Evolutionary conservation across 23 tunicate species (phyloP).

Genomic region (Styela plicata): DNA sequence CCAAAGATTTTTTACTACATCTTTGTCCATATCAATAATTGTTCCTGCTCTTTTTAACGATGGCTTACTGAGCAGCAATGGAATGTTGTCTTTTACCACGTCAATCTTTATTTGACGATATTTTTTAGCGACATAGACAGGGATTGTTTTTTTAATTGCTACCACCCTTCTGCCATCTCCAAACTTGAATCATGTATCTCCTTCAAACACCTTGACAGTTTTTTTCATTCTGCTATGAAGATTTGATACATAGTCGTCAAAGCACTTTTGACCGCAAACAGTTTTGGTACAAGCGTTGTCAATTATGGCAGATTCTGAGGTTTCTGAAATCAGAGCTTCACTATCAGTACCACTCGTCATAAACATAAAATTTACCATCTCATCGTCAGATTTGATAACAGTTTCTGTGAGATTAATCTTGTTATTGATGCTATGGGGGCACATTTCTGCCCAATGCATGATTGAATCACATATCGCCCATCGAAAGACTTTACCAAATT

Average conservation of each 20-base stretch:
- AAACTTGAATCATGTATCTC: neutral
- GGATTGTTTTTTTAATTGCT: neutral
- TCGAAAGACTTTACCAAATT: neutral
- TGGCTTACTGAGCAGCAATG: neutral
- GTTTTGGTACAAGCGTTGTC: neutral
- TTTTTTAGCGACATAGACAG: neutral
- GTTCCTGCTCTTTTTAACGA: neutral
- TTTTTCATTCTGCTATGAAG: neutral
- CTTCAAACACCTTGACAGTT: neutral
- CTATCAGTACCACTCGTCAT: neutral
- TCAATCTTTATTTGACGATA: neutral
- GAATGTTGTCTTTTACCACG: neutral
- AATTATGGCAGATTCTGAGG: neutral
- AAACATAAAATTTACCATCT: neutral
- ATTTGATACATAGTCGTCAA: neutral
- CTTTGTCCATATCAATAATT: neutral
- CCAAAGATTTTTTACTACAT: conserved; percentile 28
- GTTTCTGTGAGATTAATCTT: neutral
- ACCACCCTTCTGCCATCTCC: neutral
- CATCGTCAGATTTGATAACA: neutral
- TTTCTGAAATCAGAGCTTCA: neutral
- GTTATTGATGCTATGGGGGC: neutral
- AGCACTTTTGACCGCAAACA: neutral
- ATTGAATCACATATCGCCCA: neutral
- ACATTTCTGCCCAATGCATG: neutral